A percentile compares a stretch with the other conserved stretches of the same genome.
Evolutionary conservation across 2,888 invertebrate genomes (phyloP).

Genomic region (Apamea anceps): DNA sequence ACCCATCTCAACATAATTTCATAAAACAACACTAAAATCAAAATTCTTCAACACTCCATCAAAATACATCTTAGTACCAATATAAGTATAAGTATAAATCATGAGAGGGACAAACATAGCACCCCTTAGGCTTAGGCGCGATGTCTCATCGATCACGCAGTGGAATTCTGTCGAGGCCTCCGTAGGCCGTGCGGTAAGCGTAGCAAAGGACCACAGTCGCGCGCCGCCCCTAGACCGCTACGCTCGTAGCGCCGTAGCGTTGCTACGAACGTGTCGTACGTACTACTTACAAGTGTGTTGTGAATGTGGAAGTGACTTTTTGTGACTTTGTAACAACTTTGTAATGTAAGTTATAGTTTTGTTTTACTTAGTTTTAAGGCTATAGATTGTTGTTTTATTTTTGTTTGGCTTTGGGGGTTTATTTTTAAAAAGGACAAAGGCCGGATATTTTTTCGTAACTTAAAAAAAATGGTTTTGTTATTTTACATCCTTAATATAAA

Average conservation of each 20-base stretch:
- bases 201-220: conserved; percentile 75
- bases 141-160: conserved; percentile 74
- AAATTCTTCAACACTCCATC: not conserved
- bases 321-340: conserved; percentile 61
- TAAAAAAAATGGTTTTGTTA: not conserved
- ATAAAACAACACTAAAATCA: not conserved
- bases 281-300: conserved; percentile 59
- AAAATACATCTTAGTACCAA: conserved; percentile 43
- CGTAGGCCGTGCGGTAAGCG: conserved; percentile 61
- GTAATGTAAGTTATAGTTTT: conserved; percentile 58
- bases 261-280: conserved; percentile 65
- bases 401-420: not conserved
- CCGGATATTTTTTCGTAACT: not conserved
- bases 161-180: conserved; percentile 60
- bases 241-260: conserved; percentile 74
- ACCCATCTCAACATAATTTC: not conserved
- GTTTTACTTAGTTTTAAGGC: conserved; percentile 36
- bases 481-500: not conserved
- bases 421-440: not conserved
- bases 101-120: conserved; percentile 61
- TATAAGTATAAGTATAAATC: conserved; percentile 64
- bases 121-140: conserved; percentile 62
- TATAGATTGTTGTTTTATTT: conserved; percentile 19
- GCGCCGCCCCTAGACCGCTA: conserved; percentile 80
- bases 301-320: conserved; percentile 67